These are phyloP conservation scores for Microplitis manilae DNA, from an alignment of 2,888 invertebrate species.

Conservation along the genomic window DNA sequence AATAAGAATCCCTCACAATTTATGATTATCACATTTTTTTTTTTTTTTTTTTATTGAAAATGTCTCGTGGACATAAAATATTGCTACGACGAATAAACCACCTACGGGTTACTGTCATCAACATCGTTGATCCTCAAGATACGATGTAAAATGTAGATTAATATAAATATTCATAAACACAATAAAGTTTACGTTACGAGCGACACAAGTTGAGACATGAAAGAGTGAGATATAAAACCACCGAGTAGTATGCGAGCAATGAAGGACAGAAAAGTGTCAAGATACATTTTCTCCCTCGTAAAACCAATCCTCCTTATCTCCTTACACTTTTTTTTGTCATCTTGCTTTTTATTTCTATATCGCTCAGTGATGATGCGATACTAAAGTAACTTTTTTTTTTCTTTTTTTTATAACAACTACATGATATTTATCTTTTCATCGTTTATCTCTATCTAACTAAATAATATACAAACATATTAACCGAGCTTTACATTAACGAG, in stretches of 20 bases:
- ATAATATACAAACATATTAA: neutral
- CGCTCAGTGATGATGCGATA: neutral
- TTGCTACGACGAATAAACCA: constrained; percentile 22
- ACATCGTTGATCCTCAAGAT: constrained; percentile 51
- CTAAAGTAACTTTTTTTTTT: neutral
- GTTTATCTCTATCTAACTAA: neutral
- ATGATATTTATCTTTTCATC: neutral
- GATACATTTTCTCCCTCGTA: constrained; percentile 65
- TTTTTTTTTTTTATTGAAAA: neutral
- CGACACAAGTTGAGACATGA: constrained; percentile 23
- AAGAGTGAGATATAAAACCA: constrained; percentile 9
- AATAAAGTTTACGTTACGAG: constrained; percentile 70
- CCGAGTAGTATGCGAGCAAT: constrained; percentile 27
- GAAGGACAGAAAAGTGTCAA: constrained; percentile 48
- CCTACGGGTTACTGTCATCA: constrained; percentile 35
- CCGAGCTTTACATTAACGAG: constrained; percentile 9
- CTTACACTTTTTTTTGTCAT: constrained; percentile 20
- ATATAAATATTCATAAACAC: constrained; percentile 72
- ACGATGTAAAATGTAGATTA: constrained; percentile 69
- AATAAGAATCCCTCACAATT: neutral
- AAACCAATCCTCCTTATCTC: constrained; percentile 55
- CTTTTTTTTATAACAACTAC: neutral
- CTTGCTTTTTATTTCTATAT: neutral
- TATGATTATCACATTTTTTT: neutral
- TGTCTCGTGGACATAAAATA: neutral